phyloP scores from a whole-genome alignment of 2,113 vertebrate genomes.

The Prolemur simus region DNA sequence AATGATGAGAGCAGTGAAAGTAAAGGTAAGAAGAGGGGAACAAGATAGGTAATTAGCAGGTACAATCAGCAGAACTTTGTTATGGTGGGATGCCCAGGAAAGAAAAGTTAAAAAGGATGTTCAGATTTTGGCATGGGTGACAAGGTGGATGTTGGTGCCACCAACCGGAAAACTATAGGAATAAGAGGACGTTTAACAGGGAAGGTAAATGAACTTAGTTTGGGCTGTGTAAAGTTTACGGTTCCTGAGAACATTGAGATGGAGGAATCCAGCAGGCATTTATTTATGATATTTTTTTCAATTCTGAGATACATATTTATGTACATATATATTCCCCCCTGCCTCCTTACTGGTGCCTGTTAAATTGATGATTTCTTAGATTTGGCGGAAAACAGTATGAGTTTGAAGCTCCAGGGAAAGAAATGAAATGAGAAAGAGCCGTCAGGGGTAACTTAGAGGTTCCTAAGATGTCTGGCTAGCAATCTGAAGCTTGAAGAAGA shows the following conservation, averaged over 20 bases:
- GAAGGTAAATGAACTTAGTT: neutral
- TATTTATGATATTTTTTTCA: neutral
- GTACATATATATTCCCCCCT: neutral
- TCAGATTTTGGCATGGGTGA: neutral
- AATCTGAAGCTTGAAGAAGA: neutral
- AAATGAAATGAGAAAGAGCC: neutral
- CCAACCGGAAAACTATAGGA: neutral
- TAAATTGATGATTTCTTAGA: neutral
- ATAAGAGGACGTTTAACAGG: neutral
- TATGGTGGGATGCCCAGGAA: neutral
- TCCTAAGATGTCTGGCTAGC: neutral
- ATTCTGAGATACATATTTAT: neutral
- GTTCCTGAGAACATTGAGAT: neutral
- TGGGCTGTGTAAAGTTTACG: neutral
- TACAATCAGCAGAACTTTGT: neutral
- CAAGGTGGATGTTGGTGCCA: neutral
- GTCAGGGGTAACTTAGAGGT: neutral
- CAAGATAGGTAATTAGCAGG: neutral
- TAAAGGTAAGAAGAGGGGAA: neutral
- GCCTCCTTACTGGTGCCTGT: neutral
- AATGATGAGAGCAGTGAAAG: neutral
- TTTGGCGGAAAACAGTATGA: neutral
- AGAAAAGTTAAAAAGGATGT: neutral
- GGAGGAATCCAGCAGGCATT: neutral
- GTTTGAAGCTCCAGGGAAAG: neutral